These are phyloP conservation scores for Terebella lapidaria DNA, from an alignment of 2,888 invertebrate species.

Conservation along the genomic window DNA sequence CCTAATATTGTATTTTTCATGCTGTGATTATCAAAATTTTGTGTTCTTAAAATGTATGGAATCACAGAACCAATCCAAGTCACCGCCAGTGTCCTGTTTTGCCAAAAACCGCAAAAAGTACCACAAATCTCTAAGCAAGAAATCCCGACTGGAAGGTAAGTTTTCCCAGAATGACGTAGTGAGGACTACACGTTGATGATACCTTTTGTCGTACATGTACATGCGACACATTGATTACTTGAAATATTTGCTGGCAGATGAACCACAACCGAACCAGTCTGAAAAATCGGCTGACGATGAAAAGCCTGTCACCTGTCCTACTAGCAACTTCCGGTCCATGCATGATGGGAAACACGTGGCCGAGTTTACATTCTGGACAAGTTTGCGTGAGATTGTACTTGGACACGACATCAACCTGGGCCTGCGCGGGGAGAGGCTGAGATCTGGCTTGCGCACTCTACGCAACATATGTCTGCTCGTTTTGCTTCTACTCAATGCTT, in stretches of 20 bases:
- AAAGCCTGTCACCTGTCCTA: not conserved
- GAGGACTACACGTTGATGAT: too few species aligned
- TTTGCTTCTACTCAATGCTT: slow-evolving; percentile 22
- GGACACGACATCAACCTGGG: slow-evolving; percentile 25
- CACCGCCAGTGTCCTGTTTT: slow-evolving; percentile 19
- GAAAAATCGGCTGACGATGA: not conserved
- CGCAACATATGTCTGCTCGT: slow-evolving; percentile 23
- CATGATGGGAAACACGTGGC: slow-evolving; percentile 16
- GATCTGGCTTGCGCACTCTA: slow-evolving; percentile 20
- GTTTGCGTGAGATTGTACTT: slow-evolving; percentile 19
- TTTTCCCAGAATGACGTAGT: not conserved
- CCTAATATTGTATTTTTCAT: too few species aligned
- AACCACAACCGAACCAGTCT: too few species aligned
- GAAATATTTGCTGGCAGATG: too few species aligned
- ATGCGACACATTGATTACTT: too few species aligned
- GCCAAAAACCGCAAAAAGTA: slow-evolving; percentile 15
- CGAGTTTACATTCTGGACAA: slow-evolving; percentile 30
- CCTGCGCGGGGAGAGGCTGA: slow-evolving; percentile 20
- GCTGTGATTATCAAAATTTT: too few species aligned
- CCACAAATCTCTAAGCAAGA: slow-evolving; percentile 12
- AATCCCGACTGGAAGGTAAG: slow-evolving; percentile 9
- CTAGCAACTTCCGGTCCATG: slow-evolving; percentile 7
- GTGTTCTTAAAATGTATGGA: too few species aligned
- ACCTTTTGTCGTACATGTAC: too few species aligned
- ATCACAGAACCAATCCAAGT: slow-evolving; percentile 14